phyloP scores from a whole-genome alignment of 2,888 invertebrate genomes.

The Orthonychiurus folsomi region DNA sequence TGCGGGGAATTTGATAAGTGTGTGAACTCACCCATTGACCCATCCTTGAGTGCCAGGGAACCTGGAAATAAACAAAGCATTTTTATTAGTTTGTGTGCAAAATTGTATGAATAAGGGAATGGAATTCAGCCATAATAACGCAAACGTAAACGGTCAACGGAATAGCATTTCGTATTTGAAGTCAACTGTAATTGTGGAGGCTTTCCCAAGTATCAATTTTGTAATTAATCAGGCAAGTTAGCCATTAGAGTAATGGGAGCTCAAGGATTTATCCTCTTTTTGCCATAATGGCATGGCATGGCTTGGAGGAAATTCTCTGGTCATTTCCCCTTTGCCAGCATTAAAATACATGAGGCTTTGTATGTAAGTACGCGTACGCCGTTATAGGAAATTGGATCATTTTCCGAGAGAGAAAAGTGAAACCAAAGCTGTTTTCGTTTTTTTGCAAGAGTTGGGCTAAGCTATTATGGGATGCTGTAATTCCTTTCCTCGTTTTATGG shows the following conservation, averaged over 20 bases:
- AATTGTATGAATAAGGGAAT: too few species aligned
- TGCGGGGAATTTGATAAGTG: too few species aligned
- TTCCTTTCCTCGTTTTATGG: too few species aligned
- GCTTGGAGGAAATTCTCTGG: too few species aligned
- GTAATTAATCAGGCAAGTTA: neutral
- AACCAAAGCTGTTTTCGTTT: neutral
- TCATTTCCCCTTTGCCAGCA: neutral
- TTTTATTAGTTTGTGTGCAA: neutral
- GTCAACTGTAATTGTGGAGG: neutral
- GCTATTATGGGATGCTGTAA: too few species aligned
- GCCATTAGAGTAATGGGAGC: neutral
- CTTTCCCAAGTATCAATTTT: neutral
- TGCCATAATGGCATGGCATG: too few species aligned
- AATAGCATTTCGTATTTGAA: neutral
- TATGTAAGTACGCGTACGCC: neutral
- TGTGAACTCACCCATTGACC: conserved; percentile 17
- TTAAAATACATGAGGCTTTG: neutral
- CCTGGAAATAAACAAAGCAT: conserved; percentile 30
- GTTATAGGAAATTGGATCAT: conserved; percentile 1
- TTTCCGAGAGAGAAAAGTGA: neutral
- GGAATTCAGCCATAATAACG: too few species aligned
- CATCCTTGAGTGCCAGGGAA: conserved; percentile 37
- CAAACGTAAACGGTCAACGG: too few species aligned
- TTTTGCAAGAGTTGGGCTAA: too few species aligned
- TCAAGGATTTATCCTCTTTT: too few species aligned